Evolutionary conservation across 2,113 vertebrate genomes (phyloP), one percentile per base, ranked within the genome.

Genomic region (Apteryx owenii): DNA sequence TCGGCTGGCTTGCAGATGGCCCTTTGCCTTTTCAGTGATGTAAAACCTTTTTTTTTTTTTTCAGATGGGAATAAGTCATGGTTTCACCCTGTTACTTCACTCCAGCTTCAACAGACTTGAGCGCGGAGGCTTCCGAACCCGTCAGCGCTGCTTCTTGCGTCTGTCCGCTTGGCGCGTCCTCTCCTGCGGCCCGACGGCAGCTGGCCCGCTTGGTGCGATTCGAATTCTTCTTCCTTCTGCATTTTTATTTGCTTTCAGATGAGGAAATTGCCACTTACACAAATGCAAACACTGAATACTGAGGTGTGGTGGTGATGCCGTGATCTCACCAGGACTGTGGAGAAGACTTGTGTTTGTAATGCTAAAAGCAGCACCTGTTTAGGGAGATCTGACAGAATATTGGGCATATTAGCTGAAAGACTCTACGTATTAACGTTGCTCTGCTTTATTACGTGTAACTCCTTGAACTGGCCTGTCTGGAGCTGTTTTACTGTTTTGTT

Each of bases 1-100:
- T 16, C 28, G 58, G 12, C 12, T 21, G n/a, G 36, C 36, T 58
- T 1, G 2, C 2, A 0, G 1, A 7, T 25, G 50, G 21, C 42
- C 17, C 40, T 44, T 28, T 18, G 12, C 44, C 33, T 33, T 46
- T 69, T 48, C 29, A 69, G 44, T 31, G 44, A 46, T 23, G 29
- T 46, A 20, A 29, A 31, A 44, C 33, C 16, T 3, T 16, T 46
- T 19, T 48, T 46, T 46, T 33, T 48, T 19, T 66, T 65, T 68
- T 69, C 22, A 14, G 46, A 31, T 29, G 44, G 5, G 66, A 69
- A 46, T 31, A 46, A 21, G 42, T 66, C 64, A 13, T 65, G 25
- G 18, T 26, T 65, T 66, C 64, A 40, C 15, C 38, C 38, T 2
- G 1, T 31, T 25, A 50, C 31, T 56, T 38, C 17, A 11, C 11